phyloP scores from a whole-genome alignment of 2,888 invertebrate species.

The Hirtodrosophila trivittata region DNA sequence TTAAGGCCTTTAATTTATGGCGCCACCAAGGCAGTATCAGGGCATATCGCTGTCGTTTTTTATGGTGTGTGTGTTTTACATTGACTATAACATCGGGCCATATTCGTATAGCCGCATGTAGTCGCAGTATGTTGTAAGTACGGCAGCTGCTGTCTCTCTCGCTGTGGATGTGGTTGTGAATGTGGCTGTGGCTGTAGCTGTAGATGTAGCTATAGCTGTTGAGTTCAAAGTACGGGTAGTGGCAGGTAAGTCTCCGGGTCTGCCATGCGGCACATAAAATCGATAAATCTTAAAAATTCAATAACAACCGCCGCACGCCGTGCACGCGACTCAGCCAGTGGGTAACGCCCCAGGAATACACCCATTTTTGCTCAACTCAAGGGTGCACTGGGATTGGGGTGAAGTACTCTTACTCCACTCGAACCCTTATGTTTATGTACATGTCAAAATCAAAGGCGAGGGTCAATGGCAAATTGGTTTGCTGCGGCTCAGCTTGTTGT shows the following conservation, averaged over 20 bases:
- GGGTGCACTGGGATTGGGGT: neutral
- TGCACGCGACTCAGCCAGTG: constrained; percentile 53
- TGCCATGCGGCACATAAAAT: constrained; percentile 61
- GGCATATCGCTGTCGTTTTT: constrained; percentile 53
- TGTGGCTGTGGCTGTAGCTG: neutral
- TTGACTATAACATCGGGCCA: constrained; percentile 70
- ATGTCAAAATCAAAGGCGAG: constrained; percentile 55
- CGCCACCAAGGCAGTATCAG: constrained; percentile 15
- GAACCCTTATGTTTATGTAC: constrained; percentile 14
- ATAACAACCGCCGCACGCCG: constrained; percentile 72
- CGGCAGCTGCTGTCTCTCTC: constrained; percentile 51
- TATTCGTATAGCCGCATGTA: constrained; percentile 21
- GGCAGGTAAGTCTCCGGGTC: constrained; percentile 27
- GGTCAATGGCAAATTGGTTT: constrained; percentile 70
- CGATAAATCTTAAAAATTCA: constrained; percentile 79
- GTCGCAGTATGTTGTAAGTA: constrained; percentile 26
- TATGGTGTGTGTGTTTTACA: constrained; percentile 75
- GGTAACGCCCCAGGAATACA: constrained; percentile 10
- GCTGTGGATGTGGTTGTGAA: constrained; percentile 19
- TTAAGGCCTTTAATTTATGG: constrained; percentile 75
- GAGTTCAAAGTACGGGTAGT: constrained; percentile 50
- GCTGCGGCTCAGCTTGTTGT: no score
- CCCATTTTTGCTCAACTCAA: constrained; percentile 9
- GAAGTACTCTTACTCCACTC: no score
- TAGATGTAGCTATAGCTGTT: constrained; percentile 4